Evolutionary conservation across 1,140 invertebrate species (phyloP).

Genomic region (Pinna nobilis): DNA sequence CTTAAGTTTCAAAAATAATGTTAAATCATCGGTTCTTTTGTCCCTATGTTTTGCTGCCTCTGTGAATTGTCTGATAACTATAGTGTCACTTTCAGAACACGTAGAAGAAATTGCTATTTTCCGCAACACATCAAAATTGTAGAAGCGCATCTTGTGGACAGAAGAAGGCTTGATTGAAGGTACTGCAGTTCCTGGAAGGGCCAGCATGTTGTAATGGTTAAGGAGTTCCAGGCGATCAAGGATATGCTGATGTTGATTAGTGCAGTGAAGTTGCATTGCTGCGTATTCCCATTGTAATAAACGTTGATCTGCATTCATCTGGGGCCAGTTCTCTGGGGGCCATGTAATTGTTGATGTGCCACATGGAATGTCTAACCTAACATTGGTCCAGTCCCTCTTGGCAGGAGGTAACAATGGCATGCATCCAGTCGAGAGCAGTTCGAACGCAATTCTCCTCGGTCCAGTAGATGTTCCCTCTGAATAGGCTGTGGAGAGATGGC

Average conservation of each 20-base stretch:
- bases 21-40: neutral
- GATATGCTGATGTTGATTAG: neutral
- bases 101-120: neutral
- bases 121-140: neutral
- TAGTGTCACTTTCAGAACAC: neutral
- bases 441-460: no score
- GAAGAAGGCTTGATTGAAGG: neutral
- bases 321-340: neutral
- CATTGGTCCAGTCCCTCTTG: neutral
- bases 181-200: neutral
- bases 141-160: neutral
- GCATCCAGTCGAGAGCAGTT: no score
- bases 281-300: neutral
- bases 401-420: neutral
- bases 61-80: neutral
- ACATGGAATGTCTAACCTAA: neutral
- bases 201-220: neutral
- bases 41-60: neutral
- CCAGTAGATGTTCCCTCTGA: no score
- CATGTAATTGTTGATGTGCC: neutral
- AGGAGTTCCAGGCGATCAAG: neutral
- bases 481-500: no score
- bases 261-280: neutral
- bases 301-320: neutral
- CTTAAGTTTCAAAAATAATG: neutral